phyloP scores from a whole-genome alignment of 2,113 vertebrate genomes.

The Perca schrenkii region DNA sequence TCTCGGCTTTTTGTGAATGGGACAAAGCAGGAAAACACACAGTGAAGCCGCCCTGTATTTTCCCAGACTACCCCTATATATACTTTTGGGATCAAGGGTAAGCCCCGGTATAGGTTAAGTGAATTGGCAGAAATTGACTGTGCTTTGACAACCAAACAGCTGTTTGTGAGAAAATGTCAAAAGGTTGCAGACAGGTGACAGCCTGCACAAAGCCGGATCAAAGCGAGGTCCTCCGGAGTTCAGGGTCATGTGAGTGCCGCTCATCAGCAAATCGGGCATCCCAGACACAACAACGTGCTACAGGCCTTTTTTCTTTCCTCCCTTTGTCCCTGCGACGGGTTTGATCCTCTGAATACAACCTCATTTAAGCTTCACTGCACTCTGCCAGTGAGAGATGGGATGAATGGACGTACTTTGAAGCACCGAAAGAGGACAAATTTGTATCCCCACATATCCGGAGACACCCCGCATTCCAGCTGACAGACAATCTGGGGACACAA shows the following conservation, averaged over 20 bases:
- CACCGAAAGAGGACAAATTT: conserved; percentile 44
- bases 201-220: conserved; percentile 8
- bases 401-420: conserved; percentile 55
- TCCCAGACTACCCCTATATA: conserved; percentile 17
- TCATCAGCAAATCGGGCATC: conserved; percentile 34
- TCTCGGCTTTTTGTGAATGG: conserved; percentile 60
- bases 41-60: conserved; percentile 14
- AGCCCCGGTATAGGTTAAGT: conserved; percentile 42
- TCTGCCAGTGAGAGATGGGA: conserved; percentile 9
- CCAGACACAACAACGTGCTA: conserved; percentile 39
- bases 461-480: conserved; percentile 37
- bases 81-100: conserved; percentile 15
- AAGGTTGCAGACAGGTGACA: conserved; percentile 43
- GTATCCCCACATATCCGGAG: conserved; percentile 39
- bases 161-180: conserved; percentile 47
- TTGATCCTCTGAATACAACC: conserved; percentile 54
- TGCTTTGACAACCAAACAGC: conserved; percentile 47
- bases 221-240: conserved; percentile 58
- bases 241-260: conserved; percentile 27
- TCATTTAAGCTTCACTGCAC: conserved; percentile 44
- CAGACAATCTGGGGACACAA: conserved; percentile 46
- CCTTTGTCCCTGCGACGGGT: conserved; percentile 43
- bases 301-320: background rate
- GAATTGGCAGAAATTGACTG: conserved; percentile 30
- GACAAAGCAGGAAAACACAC: conserved; percentile 29